A percentile compares a stretch with the other conserved stretches of the same genome.
Conservation (phyloP, 23 tunicate species). For the Trididemnum clinides region DNA sequence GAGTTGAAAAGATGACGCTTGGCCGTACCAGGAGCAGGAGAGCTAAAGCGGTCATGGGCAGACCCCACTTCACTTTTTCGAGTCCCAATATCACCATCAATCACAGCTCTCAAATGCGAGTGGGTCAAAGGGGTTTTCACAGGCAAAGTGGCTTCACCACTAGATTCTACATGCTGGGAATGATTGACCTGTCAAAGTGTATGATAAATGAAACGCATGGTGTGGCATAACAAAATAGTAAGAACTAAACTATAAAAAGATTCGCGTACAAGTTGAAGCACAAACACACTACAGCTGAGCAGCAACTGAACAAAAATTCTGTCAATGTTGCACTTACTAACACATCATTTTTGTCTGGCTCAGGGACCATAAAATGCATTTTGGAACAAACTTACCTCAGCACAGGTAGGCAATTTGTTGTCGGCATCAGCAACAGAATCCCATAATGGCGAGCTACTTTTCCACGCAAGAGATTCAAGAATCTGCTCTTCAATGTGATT, state of each 20-base stretch:
- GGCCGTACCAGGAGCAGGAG: constrained; percentile 82
- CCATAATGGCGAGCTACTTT: constrained; percentile 87
- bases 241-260: too few species aligned
- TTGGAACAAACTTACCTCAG: constrained; percentile 45
- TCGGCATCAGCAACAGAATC: constrained; percentile 53
- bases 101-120: constrained; percentile 54
- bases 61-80: constrained; percentile 37
- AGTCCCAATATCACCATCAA: constrained; percentile 38
- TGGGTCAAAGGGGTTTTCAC: constrained; percentile 39
- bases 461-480: constrained; percentile 90
- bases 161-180: constrained; percentile 46
- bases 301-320: too few species aligned
- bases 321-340: too few species aligned
- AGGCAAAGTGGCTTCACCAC: background rate
- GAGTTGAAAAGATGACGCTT: constrained; percentile 42
- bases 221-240: too few species aligned
- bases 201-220: too few species aligned
- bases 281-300: too few species aligned
- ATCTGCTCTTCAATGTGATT: constrained; percentile 87
- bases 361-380: too few species aligned
- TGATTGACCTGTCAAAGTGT: too few species aligned
- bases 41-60: constrained; percentile 89
- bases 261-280: too few species aligned
- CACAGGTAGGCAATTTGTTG: constrained; percentile 52
- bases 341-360: too few species aligned